Percentiles rank a stretch among this genome's conserved stretches.
Evolutionary conservation across 2,797 vertebrate species (phyloP).

Genomic region (Eidolon dupreanum): DNA sequence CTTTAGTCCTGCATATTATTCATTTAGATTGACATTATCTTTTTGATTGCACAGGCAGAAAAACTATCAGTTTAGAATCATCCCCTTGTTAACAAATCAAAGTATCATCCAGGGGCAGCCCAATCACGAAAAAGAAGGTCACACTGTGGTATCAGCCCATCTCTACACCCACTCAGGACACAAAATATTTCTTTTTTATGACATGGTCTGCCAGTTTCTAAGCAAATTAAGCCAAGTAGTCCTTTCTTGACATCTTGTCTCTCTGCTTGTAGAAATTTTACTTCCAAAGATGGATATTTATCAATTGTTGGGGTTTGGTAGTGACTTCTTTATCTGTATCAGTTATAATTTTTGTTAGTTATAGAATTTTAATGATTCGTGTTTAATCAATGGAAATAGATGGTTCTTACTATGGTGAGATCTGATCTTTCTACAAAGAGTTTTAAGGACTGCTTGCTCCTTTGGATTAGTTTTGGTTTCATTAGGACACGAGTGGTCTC

Average conservation of each 20-base stretch:
- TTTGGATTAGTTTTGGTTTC: background rate
- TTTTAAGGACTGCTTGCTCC: background rate
- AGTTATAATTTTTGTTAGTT: background rate
- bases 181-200: background rate
- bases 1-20: background rate
- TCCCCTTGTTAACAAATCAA: conserved; percentile 5
- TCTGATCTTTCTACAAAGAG: background rate
- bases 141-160: background rate
- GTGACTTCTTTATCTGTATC: background rate
- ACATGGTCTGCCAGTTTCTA: background rate
- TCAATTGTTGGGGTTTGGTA: background rate
- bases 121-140: background rate
- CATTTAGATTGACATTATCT: background rate
- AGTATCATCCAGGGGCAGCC: background rate
- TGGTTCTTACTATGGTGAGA: background rate
- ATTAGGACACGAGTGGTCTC: background rate
- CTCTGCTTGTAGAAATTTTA: background rate
- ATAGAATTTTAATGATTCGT: background rate
- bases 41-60: background rate
- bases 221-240: conserved; percentile 23
- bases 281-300: background rate
- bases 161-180: background rate
- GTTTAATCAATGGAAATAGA: background rate
- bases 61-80: background rate
- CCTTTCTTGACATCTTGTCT: background rate